Evolutionary conservation across 2,888 invertebrate genomes (phyloP).

Genomic region (Chloroclysta siterata): DNA sequence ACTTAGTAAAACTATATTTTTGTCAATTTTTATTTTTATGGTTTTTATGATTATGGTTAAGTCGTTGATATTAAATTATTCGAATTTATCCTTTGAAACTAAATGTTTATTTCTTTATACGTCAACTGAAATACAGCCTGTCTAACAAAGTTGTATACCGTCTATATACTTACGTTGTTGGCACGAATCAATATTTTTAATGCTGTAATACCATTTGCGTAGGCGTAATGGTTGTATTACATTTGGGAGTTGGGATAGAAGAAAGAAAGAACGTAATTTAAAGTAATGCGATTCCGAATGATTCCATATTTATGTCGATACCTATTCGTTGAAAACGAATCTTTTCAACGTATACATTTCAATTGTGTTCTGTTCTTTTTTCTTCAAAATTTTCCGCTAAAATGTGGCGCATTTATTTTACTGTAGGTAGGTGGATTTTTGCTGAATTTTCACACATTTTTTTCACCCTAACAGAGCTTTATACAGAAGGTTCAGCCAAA

Average conservation of each 20-base stretch:
- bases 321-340: conserved; percentile 1
- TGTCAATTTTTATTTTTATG: no score
- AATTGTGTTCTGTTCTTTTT: background rate
- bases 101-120: conserved; percentile 5
- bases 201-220: conserved; percentile 23
- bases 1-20: no score
- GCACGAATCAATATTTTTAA: conserved; percentile 21
- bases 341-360: background rate
- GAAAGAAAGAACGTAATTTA: conserved; percentile 8
- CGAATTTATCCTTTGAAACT: conserved; percentile 7
- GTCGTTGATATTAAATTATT: no score
- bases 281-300: conserved; percentile 21
- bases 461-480: background rate
- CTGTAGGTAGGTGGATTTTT: background rate
- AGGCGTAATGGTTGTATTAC: conserved; percentile 22
- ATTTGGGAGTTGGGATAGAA: conserved; percentile 22
- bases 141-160: conserved; percentile 12
- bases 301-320: conserved; percentile 19
- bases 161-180: conserved; percentile 12
- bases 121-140: conserved; percentile 16
- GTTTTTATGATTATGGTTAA: no score
- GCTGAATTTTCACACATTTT: background rate
- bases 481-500: background rate
- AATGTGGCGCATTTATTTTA: background rate
- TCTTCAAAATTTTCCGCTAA: background rate